A percentile compares a stretch with the other conserved stretches of the same genome.
phyloP scores from a whole-genome alignment of 2,797 vertebrate genomes.

The Aldrovandia affinis region DNA sequence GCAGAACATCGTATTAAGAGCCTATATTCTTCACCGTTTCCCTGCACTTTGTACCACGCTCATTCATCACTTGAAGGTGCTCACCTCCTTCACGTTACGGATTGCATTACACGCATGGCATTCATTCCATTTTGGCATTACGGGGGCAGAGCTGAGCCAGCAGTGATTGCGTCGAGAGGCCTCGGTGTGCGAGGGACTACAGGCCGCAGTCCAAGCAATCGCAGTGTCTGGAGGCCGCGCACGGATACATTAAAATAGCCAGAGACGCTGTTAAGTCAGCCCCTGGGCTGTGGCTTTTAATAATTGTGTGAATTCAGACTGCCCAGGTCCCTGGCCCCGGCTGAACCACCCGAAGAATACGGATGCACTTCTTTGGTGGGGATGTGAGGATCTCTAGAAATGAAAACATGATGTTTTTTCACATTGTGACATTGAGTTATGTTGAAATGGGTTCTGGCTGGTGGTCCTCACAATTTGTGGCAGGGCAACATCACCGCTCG shows the following conservation, averaged over 20 bases:
- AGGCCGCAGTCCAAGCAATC: not conserved
- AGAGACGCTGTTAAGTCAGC: not conserved
- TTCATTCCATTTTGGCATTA: not conserved
- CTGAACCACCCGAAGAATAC: slow-evolving; percentile 52
- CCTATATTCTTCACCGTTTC: not conserved
- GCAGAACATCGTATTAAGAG: not conserved
- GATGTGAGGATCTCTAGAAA: slow-evolving; percentile 35
- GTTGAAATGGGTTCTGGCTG: slow-evolving; percentile 58
- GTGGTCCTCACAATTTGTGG: slow-evolving; percentile 68
- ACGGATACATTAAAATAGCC: not conserved
- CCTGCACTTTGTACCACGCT: not conserved
- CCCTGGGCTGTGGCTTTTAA: slow-evolving; percentile 7
- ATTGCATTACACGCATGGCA: not conserved
- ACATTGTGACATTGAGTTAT: slow-evolving; percentile 49
- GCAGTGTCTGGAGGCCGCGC: not conserved
- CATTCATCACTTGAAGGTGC: not conserved
- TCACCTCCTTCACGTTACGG: not conserved
- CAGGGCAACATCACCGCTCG: slow-evolving; percentile 55
- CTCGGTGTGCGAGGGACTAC: not conserved
- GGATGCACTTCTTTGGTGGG: slow-evolving; percentile 48
- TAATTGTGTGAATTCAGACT: slow-evolving; percentile 14
- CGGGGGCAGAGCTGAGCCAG: not conserved
- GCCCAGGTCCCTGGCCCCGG: slow-evolving; percentile 44
- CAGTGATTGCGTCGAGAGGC: not conserved
- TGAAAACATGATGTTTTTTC: slow-evolving; percentile 58